phyloP scores from a whole-genome alignment of 2,113 vertebrate species.

The Odontophorus gujanensis region DNA sequence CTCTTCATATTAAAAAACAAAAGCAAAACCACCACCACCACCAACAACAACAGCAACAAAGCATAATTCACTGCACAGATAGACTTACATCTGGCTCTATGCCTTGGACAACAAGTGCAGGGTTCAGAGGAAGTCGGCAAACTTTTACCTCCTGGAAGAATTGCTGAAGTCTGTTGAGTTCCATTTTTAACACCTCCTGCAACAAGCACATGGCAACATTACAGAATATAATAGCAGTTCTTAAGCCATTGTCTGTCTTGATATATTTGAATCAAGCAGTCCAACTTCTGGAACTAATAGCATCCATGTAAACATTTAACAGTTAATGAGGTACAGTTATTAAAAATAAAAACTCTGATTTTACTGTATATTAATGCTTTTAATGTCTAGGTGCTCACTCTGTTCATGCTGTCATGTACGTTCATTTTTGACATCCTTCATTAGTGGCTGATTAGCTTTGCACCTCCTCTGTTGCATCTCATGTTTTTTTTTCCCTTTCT shows the following conservation, averaged over 20 bases:
- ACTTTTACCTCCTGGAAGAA: conserved; percentile 71
- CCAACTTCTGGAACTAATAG: neutral
- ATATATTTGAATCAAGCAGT: neutral
- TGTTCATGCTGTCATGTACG: neutral
- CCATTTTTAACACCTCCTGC: conserved; percentile 74
- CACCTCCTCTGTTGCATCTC: neutral
- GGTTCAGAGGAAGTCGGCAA: conserved; percentile 77
- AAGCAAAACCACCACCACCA: no score
- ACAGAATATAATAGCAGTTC: neutral
- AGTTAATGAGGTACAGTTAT: neutral
- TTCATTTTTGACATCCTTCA: neutral
- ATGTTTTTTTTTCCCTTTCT: neutral
- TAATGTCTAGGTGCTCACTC: neutral
- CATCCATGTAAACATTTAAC: fast-evolving
- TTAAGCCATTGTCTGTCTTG: neutral
- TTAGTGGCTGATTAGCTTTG: neutral
- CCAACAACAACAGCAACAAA: neutral
- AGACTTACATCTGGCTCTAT: conserved; percentile 67
- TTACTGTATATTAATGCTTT: neutral
- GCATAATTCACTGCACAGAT: neutral
- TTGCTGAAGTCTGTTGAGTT: conserved; percentile 64
- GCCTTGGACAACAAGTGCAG: conserved; percentile 53
- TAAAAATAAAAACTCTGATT: neutral
- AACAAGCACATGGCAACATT: neutral
- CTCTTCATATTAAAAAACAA: neutral